Percentiles rank a stretch among this genome's conserved stretches.
phyloP scores from a whole-genome alignment of 2,113 vertebrate genomes.

The Leuciscus idus region DNA sequence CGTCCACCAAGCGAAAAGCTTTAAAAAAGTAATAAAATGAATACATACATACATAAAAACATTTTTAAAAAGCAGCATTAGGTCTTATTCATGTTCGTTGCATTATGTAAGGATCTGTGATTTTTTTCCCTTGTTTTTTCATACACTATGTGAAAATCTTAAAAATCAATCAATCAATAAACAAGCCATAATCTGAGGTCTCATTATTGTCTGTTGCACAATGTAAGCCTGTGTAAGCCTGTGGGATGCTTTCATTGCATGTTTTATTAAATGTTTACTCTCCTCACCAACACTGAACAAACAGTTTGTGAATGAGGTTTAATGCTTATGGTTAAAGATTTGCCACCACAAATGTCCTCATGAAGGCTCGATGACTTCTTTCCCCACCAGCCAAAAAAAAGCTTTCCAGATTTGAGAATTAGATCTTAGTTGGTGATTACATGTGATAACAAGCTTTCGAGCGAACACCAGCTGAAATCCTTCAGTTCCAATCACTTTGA shows the following conservation, averaged over 20 bases:
- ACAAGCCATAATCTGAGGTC: not conserved
- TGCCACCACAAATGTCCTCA: not conserved
- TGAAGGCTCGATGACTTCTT: not conserved
- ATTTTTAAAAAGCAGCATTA: not conserved
- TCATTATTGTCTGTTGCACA: not conserved
- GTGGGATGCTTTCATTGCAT: not conserved
- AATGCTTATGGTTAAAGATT: not conserved
- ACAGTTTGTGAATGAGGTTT: not conserved
- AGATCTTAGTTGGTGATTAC: conserved; percentile 14
- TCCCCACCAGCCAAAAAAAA: conserved; percentile 21
- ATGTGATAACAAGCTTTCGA: conserved; percentile 33
- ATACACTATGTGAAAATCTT: not conserved
- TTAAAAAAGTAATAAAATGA: not conserved
- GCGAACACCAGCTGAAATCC: conserved; percentile 22
- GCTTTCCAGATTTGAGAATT: conserved; percentile 11
- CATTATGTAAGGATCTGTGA: not conserved
- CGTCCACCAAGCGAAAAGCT: not conserved
- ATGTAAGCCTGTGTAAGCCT: not conserved
- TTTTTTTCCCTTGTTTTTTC: not conserved
- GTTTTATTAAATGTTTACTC: not conserved
- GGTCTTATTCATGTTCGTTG: not conserved
- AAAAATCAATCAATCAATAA: not conserved
- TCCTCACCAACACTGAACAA: not conserved
- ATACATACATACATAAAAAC: not conserved
- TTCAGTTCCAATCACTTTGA: conserved; percentile 17